Evolutionary conservation across 2,113 vertebrate genomes (phyloP).

Genomic region (Nipponia nippon): DNA sequence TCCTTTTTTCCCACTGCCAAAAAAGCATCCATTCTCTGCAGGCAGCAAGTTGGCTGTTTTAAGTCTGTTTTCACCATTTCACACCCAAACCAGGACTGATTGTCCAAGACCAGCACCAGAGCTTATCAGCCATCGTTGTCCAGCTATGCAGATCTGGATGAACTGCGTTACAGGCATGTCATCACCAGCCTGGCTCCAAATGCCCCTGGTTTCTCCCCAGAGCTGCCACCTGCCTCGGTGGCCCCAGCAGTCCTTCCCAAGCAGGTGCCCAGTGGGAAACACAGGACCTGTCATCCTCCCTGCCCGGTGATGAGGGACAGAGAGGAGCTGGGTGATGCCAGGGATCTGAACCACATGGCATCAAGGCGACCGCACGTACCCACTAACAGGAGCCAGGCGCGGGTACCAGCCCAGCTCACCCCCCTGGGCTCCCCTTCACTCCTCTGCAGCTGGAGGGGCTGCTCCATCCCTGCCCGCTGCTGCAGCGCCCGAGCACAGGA

Average conservation of each 20-base stretch:
- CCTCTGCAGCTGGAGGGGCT: not conserved
- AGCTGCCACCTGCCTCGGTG: not conserved
- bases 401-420: not conserved
- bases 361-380: accelerated
- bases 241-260: not conserved
- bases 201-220: not conserved
- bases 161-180: not conserved
- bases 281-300: not conserved
- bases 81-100: not conserved
- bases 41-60: conserved; percentile 10
- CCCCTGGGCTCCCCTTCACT: accelerated
- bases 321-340: not conserved
- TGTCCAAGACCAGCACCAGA: not conserved
- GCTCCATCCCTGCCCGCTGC: not conserved
- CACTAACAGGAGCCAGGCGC: accelerated
- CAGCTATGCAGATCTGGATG: not conserved
- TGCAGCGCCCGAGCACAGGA: not conserved
- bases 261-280: not conserved
- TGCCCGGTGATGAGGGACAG: accelerated
- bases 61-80: not conserved
- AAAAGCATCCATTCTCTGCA: conserved; percentile 16
- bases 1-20: not conserved
- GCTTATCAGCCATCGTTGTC: accelerated
- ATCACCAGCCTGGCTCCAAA: not conserved
- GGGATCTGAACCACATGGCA: not conserved